Base-by-base conservation (phyloP, 2,888 invertebrate species). In the Petrophora chlorosata region DNA sequence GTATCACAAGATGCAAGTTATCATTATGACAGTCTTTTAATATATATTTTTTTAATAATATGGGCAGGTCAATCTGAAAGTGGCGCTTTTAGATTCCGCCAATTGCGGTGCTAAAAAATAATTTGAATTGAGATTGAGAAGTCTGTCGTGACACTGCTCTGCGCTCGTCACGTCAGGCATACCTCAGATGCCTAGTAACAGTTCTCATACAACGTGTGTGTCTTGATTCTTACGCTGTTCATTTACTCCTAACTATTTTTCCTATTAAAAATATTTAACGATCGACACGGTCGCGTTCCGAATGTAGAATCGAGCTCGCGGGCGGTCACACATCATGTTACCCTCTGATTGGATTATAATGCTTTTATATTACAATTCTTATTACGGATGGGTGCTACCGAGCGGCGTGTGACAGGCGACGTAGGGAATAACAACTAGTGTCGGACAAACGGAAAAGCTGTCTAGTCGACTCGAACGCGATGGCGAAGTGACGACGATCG, bases 321-420 rank as follows among this genome's bases (percentile, higher is more conserved):
- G 86, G 85, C 86, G 90, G 87, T 79, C 88, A 80, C 79, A 80
- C 82, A 76, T 79, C 78, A 72, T 66, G 74, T 76, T 79, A 73
- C 74, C 70, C 74, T 76, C 77, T 89, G 87, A 90, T 90, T 90
- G 89, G 90, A 88, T 88, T 89, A 89, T 89, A 88, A 90, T 89
- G 76, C 81, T 82, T 83, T 87, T 85, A 86, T 83, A 90, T 87
- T 86, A 88, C 85, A 73, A 79, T 88, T 89, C 85, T 85, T 87
- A 89, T 82, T 80, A 78, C 80, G 75, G 78, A 74, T 77, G 75
- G 74, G 67, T 76, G 80, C 86, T 84, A 82, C 84, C 77, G 82
- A 74, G 74, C 75, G 77, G 73, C 80, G 82, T 80, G 82, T 79
- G 84, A 79, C 82, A 73, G 73, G 75, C 70, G 70, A 75, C 71